Percentiles rank a stretch among this genome's conserved stretches.
Conservation (phyloP, 2,797 vertebrate species). For the Sebastolobus alascanus region DNA sequence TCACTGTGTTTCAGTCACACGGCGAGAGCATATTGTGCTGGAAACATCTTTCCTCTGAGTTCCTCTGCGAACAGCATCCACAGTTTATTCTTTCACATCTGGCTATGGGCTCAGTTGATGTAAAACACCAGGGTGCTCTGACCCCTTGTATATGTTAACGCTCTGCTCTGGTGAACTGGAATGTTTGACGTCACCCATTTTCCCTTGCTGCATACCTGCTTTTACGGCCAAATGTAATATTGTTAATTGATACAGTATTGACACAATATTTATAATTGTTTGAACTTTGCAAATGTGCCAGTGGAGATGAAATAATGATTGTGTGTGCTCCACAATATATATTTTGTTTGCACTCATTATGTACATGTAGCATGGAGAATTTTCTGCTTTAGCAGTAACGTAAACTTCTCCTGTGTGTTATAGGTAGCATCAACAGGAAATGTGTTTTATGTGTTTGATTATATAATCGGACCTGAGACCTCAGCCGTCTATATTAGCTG, state of each 20-base stretch:
- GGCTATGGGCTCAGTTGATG: constrained; percentile 60
- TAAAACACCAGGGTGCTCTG: constrained; percentile 58
- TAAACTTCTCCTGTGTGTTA: background rate
- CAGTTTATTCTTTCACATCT: constrained; percentile 73
- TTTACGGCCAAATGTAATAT: background rate
- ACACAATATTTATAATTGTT: background rate
- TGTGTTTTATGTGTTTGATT: constrained; percentile 5
- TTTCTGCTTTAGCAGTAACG: background rate
- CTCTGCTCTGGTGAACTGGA: constrained; percentile 59
- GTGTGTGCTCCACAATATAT: background rate
- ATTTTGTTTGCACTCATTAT: background rate
- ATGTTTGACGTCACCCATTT: constrained; percentile 63
- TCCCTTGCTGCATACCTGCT: constrained; percentile 29
- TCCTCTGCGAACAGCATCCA: constrained; percentile 22
- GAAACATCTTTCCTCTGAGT: constrained; percentile 13
- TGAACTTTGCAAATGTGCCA: background rate
- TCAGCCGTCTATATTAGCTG: background rate
- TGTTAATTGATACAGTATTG: background rate
- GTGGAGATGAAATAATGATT: background rate
- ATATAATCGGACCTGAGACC: background rate
- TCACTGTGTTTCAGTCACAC: constrained; percentile 10
- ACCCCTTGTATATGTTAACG: constrained; percentile 69
- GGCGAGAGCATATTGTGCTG: background rate
- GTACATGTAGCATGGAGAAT: background rate
- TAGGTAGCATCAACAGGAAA: constrained; percentile 9